phyloP scores from a whole-genome alignment of 2,888 invertebrate species.

The Cylloceria caligata region DNA sequence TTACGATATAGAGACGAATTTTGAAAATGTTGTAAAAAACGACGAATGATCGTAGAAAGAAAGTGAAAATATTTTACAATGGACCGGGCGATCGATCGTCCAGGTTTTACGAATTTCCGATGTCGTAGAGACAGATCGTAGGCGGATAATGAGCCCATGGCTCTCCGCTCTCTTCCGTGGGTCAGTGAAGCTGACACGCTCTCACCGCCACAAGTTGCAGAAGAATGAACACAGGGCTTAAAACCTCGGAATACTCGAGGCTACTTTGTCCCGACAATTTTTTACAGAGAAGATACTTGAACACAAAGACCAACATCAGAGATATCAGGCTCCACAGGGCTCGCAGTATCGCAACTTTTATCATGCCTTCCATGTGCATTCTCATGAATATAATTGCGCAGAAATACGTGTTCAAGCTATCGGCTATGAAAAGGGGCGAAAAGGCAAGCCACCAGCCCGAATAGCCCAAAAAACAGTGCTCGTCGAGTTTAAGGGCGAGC shows the following conservation, averaged over 20 bases:
- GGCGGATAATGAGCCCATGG: slow-evolving; percentile 55
- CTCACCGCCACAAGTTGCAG: slow-evolving; percentile 95
- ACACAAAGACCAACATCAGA: slow-evolving; percentile 93
- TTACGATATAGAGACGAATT: neutral
- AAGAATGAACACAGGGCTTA: slow-evolving; percentile 96
- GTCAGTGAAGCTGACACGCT: slow-evolving; percentile 93
- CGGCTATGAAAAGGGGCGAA: slow-evolving; percentile 95
- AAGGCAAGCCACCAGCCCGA: slow-evolving; percentile 96
- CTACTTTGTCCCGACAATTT: slow-evolving; percentile 93
- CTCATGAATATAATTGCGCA: slow-evolving; percentile 97
- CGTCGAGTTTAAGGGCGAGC: slow-evolving; percentile 92
- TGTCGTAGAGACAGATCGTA: slow-evolving; percentile 52
- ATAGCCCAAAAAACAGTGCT: slow-evolving; percentile 83
- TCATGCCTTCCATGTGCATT: slow-evolving; percentile 92
- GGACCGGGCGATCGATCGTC: slow-evolving; percentile 1
- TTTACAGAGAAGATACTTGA: slow-evolving; percentile 95
- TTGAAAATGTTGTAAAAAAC: slow-evolving; percentile 3
- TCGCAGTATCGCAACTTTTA: slow-evolving; percentile 92
- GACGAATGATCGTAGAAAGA: slow-evolving; percentile 8
- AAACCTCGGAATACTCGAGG: slow-evolving; percentile 95
- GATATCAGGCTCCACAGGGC: slow-evolving; percentile 94
- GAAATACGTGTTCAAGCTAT: slow-evolving; percentile 97
- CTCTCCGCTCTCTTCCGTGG: slow-evolving; percentile 60
- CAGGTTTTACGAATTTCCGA: neutral
- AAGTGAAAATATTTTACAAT: slow-evolving; percentile 29